Conservation (phyloP, 2,797 vertebrate genomes). For the Danio albolineatus region DNA sequence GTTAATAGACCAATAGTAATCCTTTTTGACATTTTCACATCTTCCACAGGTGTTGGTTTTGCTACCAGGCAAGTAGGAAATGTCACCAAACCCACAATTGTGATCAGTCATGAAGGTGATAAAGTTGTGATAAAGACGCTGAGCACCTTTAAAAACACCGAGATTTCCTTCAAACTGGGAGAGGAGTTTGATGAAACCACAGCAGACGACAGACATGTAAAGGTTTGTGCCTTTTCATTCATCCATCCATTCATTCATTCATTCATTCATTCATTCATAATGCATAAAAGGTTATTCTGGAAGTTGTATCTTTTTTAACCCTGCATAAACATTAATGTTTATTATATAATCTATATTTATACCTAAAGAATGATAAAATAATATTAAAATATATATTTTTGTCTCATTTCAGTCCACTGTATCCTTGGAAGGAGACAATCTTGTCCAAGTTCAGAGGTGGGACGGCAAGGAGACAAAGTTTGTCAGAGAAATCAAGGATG, state of each 20-base stretch:
- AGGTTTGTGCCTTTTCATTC: conserved; percentile 79
- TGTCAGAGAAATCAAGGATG: conserved; percentile 92
- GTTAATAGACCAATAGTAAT: neutral
- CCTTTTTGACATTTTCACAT: neutral
- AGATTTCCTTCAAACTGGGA: conserved; percentile 90
- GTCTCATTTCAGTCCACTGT: conserved; percentile 85
- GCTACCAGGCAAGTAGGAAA: conserved; percentile 95
- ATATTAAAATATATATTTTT: neutral
- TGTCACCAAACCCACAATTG: conserved; percentile 92
- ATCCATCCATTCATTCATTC: neutral
- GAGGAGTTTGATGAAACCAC: conserved; percentile 97
- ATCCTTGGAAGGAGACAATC: conserved; percentile 87
- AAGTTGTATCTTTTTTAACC: neutral
- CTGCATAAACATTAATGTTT: neutral
- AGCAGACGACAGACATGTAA: conserved; percentile 91
- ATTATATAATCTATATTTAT: neutral
- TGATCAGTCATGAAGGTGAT: conserved; percentile 89
- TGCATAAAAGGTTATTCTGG: neutral
- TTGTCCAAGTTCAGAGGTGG: conserved; percentile 95
- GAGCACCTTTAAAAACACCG: conserved; percentile 96
- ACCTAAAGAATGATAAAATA: neutral
- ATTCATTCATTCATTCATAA: no score
- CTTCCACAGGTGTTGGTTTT: conserved; percentile 87
- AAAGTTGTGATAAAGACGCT: conserved; percentile 89
- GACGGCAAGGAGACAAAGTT: conserved; percentile 93